Evolutionary conservation across 2,113 vertebrate genomes (phyloP), one percentile per base, ranked within the genome.

Genomic region (Ptilonorhynchus violaceus): DNA sequence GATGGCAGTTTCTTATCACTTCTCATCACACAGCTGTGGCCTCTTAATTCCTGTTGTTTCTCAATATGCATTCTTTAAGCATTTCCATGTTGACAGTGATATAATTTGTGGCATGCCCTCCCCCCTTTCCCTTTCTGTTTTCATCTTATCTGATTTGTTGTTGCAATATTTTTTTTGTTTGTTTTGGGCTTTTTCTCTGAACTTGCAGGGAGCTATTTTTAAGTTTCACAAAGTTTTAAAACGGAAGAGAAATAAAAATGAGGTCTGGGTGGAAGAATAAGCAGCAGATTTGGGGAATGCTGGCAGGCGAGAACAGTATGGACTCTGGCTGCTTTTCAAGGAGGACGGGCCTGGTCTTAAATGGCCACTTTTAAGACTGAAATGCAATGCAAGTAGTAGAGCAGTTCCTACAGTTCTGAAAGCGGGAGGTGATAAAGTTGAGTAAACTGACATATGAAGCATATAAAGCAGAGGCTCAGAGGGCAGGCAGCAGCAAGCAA

Each of bases 1-100:
- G 84, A 86, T 89, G 66, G 91, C 89, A 92, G 91, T 56, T 87
- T 91, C 95, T 94, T 96, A 96, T 93, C 79, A 70, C 76, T 92
- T 79, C 62, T 89, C 90, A 97, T 96, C 96, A 75, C 83, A 91
- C 95, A 95, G 88, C 91, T 92, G 92, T 91, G 97, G 93, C 96
- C 92, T 92, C 88, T 90, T 94, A 91, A 92, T 94, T 97, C 95
- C 97, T 98, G 96, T 96, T 95, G 52, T 98, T 98, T 98, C 97
- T 92, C 97, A 97, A 94, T 87, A 93, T 59, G 60, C 97, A 97
- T 97, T 97, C 95, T 97, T 94, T 96, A 96, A 96, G 96, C 92
- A 92, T 98, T 97, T 96, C 80, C 93, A 92, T 92, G 64, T 89
- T 96, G 94, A 96, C 88, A 96, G 93, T 92, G 85, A 88, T 96